Evolutionary conservation across 2,888 invertebrate genomes (phyloP), one percentile per base, ranked within the genome.

Genomic region (Thymelicus sylvestris): DNA sequence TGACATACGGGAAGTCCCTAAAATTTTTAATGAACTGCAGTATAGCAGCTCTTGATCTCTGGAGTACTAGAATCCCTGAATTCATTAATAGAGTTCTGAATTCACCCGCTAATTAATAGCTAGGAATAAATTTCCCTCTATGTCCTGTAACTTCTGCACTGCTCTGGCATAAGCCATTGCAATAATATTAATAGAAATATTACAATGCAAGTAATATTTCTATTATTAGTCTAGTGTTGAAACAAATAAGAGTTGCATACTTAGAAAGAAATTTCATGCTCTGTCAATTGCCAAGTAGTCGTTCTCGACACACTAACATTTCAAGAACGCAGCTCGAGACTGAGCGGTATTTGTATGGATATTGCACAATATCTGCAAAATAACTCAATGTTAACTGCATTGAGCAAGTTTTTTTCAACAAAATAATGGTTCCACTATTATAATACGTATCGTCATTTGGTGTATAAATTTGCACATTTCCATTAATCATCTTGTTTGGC

Each of bases 341-440:
- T 41, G 48, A 48, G 48, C 48, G 48, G n/a, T 48, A 48, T 62
- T 62, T 47, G 24, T 62, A 47, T 24, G 48, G n/a, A 48, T 48
- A 15, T 48, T 48, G 48, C 48, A 55, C 55, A 24, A 19, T 19
- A 24, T 55, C 24, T 24, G 55, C 19, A 55, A 55, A 55, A 55
- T 55, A 55, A 19, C 44, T 62, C 62, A 63, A 63, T 63, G 63
- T 48, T 48, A 63, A 38, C 13, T 63, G 48, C 63, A 63, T 63
- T 63, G 48, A 48, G 31, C n/a, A 48, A 31, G 55, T 10, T 55
- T 55, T 55, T 7, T 48, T 24, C 7, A 15, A 38, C 38, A 38
- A 24, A 2, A 62, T 62, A 24, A 24, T 62, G 44, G 8, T 60
- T 41, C 41, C 44, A 12, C 19, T 44, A 44, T 61, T 41, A 19